Evolutionary conservation across 2,797 vertebrate species (phyloP).

Genomic region (Labroides dimidiatus): DNA sequence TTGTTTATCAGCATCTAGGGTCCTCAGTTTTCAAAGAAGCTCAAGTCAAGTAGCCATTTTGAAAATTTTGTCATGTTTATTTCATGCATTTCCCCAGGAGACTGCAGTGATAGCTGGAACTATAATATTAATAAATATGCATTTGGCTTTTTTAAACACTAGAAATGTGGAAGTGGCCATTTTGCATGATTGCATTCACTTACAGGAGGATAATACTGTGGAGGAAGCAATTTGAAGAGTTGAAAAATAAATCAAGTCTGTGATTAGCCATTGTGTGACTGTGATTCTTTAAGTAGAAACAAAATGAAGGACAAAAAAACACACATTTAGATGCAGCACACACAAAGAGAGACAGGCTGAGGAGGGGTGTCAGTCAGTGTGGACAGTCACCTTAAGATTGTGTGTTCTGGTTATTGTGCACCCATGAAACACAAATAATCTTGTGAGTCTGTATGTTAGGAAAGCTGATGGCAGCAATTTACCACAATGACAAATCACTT

Average conservation of each 20-base stretch:
- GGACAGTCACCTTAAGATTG: neutral
- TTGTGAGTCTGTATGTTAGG: slow-evolving; percentile 8
- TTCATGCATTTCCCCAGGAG: slow-evolving; percentile 38
- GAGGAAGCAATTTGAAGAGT: slow-evolving; percentile 46
- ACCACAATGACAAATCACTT: neutral
- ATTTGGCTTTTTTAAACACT: slow-evolving; percentile 57
- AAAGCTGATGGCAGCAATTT: neutral
- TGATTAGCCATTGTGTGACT: slow-evolving; percentile 40
- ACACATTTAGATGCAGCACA: slow-evolving; percentile 16
- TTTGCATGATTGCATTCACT: slow-evolving; percentile 71
- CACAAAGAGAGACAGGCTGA: neutral
- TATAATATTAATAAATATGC: slow-evolving; percentile 66
- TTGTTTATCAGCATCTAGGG: slow-evolving; percentile 47
- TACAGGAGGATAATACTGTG: slow-evolving; percentile 43
- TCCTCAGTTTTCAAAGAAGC: slow-evolving; percentile 37
- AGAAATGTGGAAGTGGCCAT: slow-evolving; percentile 65
- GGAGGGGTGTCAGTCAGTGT: slow-evolving; percentile 10
- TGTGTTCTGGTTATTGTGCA: slow-evolving; percentile 4
- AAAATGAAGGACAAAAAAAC: slow-evolving; percentile 8
- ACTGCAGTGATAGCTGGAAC: slow-evolving; percentile 40
- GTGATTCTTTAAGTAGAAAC: slow-evolving; percentile 12
- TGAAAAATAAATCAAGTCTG: slow-evolving; percentile 41
- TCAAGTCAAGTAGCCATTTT: slow-evolving; percentile 49
- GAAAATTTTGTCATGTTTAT: slow-evolving; percentile 38
- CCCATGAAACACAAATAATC: slow-evolving; percentile 21